phyloP scores from a whole-genome alignment of 2,888 invertebrate genomes.

The Drosophila nigritarsus region DNA sequence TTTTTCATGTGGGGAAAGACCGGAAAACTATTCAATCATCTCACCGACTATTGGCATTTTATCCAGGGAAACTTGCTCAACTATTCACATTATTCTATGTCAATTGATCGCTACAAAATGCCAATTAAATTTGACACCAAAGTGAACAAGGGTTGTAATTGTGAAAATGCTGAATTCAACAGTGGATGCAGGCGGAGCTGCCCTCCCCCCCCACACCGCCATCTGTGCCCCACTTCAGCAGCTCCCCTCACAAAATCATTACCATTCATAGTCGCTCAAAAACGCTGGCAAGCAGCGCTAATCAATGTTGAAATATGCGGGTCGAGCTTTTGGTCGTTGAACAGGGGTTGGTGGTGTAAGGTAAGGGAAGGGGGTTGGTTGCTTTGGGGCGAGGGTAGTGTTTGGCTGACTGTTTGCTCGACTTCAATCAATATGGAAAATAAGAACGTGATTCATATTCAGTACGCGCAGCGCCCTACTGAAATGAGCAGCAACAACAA shows the following conservation, averaged over 20 bases:
- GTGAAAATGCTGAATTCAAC: constrained; percentile 35
- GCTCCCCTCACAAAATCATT: constrained; percentile 20
- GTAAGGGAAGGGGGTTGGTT: not conserved
- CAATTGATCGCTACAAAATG: constrained; percentile 35
- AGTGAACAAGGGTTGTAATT: constrained; percentile 51
- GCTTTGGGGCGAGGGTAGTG: not conserved
- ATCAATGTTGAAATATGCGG: constrained; percentile 55
- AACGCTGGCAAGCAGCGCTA: constrained; percentile 36
- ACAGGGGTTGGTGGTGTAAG: not conserved
- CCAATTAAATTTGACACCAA: constrained; percentile 52
- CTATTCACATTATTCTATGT: constrained; percentile 37
- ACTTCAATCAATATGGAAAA: constrained; percentile 74
- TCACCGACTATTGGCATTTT: not conserved
- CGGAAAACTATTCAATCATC: not conserved
- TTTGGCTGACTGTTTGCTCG: constrained; percentile 9
- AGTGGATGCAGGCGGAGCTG: constrained; percentile 13
- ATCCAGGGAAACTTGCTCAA: not conserved
- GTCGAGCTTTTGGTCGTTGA: constrained; percentile 7
- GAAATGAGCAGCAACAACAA: constrained; percentile 54
- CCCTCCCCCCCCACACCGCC: not conserved
- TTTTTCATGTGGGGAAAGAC: not conserved
- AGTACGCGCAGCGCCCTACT: constrained; percentile 60
- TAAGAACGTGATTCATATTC: constrained; percentile 70
- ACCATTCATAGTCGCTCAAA: constrained; percentile 40
- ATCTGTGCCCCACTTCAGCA: not conserved